Percentiles rank a stretch among this genome's conserved stretches.
Conservation (phyloP, 2,888 invertebrate species). For the Laspeyria flexula region DNA sequence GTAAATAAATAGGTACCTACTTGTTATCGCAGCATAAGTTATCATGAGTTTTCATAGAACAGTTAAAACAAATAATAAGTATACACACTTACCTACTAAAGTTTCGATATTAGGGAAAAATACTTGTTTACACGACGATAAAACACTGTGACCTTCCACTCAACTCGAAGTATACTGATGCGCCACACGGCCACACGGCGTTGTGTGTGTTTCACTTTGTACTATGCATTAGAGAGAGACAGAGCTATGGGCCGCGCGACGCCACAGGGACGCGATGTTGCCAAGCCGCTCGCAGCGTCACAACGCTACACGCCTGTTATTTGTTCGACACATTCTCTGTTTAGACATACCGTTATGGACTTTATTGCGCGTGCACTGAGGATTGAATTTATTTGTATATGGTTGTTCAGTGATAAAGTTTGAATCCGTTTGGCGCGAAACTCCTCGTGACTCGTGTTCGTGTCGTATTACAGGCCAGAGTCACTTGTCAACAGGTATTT, state of each 20-base stretch:
- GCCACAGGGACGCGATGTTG: conserved; percentile 54
- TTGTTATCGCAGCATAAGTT: neutral
- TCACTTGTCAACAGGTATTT: conserved; percentile 58
- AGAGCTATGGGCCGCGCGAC: conserved; percentile 32
- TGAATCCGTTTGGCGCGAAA: conserved; percentile 40
- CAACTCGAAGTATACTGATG: conserved; percentile 54
- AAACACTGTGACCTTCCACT: conserved; percentile 54
- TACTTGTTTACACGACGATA: conserved; percentile 41
- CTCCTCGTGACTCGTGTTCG: conserved; percentile 43
- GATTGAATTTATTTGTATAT: conserved; percentile 6
- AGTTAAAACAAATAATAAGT: conserved; percentile 1
- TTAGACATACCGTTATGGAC: conserved; percentile 6
- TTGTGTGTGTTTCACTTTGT: conserved; percentile 27
- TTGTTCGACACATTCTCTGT: conserved; percentile 24
- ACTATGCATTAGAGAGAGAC: conserved; percentile 39
- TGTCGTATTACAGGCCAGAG: conserved; percentile 41
- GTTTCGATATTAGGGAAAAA: conserved; percentile 23
- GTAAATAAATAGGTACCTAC: neutral
- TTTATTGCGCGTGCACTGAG: neutral
- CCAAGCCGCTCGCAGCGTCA: conserved; percentile 44
- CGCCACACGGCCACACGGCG: conserved; percentile 50
- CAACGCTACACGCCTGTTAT: conserved; percentile 32
- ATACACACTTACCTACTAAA: conserved; percentile 30
- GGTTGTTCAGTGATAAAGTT: conserved; percentile 17
- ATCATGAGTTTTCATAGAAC: neutral